These are phyloP conservation scores for Drosophila ironensis DNA, from an alignment of 1,140 invertebrate species.

Conservation along the genomic window DNA sequence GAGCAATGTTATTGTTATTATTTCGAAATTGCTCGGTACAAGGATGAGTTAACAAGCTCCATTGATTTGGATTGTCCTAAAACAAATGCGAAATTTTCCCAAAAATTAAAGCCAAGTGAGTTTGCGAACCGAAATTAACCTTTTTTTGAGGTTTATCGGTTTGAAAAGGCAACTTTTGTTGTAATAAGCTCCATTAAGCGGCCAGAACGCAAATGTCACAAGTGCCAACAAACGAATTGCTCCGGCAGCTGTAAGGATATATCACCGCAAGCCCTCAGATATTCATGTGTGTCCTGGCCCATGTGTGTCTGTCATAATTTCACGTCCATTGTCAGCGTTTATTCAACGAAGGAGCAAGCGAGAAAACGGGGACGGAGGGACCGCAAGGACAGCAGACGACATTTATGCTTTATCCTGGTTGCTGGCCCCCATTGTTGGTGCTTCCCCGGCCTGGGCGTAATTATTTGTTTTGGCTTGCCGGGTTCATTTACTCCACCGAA, in stretches of 20 bases:
- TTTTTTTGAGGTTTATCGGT: conserved; percentile 6
- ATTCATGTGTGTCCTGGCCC: background rate
- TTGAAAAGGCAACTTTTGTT: conserved; percentile 6
- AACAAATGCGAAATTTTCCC: too few relatives aligned
- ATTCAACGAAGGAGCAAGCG: conserved; percentile 43
- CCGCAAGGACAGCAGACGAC: conserved; percentile 22
- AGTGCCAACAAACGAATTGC: conserved; percentile 43
- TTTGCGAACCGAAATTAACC: too few relatives aligned
- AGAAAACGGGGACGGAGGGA: conserved; percentile 14
- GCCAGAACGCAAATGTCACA: conserved; percentile 43
- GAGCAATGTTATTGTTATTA: conserved; percentile 17
- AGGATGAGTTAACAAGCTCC: background rate
- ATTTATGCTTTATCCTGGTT: conserved; percentile 50
- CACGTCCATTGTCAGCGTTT: conserved; percentile 78
- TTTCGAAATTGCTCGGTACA: background rate
- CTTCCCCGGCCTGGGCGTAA: conserved; percentile 47
- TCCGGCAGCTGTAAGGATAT: conserved; percentile 30
- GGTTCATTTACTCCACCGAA: conserved; percentile 74
- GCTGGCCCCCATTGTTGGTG: conserved; percentile 24
- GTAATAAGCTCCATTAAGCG: conserved; percentile 38
- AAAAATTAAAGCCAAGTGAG: too few relatives aligned
- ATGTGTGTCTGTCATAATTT: conserved; percentile 70
- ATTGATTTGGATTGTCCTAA: too few relatives aligned
- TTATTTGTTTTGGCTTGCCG: conserved; percentile 79
- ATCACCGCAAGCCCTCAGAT: conserved; percentile 1